These are phyloP conservation scores for Vireo griseus DNA, from an alignment of 2,797 vertebrate genomes.

Conservation along the genomic window DNA sequence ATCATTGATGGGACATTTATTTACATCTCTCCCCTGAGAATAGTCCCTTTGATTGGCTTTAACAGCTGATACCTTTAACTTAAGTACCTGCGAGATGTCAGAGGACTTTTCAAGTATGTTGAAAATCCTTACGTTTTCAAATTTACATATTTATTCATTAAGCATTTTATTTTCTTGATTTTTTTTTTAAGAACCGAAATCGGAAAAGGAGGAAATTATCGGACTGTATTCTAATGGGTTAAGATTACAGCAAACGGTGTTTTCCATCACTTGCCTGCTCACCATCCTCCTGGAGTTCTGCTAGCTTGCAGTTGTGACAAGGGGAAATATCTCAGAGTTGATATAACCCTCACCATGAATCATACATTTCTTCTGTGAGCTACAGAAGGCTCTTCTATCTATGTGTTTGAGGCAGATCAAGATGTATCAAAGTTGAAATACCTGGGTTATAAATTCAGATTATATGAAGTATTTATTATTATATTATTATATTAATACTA, in stretches of 20 bases:
- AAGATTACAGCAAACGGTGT: not conserved
- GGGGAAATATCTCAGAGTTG: not conserved
- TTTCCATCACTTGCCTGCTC: not conserved
- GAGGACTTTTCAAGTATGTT: not conserved
- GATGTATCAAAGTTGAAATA: not conserved
- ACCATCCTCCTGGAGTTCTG: not conserved
- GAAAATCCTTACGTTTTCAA: not conserved
- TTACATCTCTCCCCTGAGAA: conserved; percentile 32
- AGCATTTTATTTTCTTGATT: not conserved
- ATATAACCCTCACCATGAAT: not conserved
- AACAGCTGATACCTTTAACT: conserved; percentile 31
- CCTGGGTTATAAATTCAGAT: not conserved
- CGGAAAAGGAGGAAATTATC: conserved; percentile 66
- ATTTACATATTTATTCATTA: not conserved
- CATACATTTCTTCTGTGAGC: not conserved
- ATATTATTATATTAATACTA: conserved; percentile 37
- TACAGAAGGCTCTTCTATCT: not conserved
- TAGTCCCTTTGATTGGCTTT: conserved; percentile 38
- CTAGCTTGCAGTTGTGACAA: not conserved
- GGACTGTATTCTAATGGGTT: conserved; percentile 64
- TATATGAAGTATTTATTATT: conserved; percentile 57
- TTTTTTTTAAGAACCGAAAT: conserved; percentile 66
- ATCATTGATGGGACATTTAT: conserved; percentile 24
- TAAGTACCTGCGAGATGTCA: conserved; percentile 48
- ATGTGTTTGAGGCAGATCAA: not conserved